Conservation (phyloP, 2,797 vertebrate species). For the Hybognathus amarus region DNA sequence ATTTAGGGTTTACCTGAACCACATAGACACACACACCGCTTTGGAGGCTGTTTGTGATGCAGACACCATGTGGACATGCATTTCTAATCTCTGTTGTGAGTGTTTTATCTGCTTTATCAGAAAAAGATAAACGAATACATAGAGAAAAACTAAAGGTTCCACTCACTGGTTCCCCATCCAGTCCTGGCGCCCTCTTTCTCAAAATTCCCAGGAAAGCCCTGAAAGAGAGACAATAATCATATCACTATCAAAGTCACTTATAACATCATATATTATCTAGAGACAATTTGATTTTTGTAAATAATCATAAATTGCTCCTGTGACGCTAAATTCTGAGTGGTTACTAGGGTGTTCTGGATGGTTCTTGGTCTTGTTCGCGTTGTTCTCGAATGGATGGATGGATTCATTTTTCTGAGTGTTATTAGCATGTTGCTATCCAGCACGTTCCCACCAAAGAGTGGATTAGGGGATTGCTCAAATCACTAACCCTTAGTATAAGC, state of each 20-base stretch:
- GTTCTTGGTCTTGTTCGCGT: no score
- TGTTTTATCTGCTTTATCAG: slow-evolving; percentile 33
- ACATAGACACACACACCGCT: not conserved
- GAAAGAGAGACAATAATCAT: slow-evolving; percentile 25
- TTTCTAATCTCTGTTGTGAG: slow-evolving; percentile 40
- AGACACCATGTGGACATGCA: not conserved
- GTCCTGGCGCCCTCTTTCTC: slow-evolving; percentile 93
- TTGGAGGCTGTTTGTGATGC: not conserved
- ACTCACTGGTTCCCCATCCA: slow-evolving; percentile 97
- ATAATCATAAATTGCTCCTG: not conserved
- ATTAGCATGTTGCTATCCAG: not conserved
- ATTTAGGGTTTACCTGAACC: not conserved
- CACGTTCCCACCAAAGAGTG: not conserved
- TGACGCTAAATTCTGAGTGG: not conserved
- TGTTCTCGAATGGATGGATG: not conserved
- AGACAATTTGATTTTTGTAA: not conserved
- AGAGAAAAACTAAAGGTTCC: not conserved
- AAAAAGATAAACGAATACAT: not conserved
- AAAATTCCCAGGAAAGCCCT: slow-evolving; percentile 98
- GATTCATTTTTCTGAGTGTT: not conserved
- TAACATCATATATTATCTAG: not conserved
- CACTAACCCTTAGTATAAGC: not conserved
- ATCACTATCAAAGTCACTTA: not conserved
- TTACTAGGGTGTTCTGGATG: not conserved
- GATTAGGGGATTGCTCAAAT: not conserved